These are phyloP conservation scores for Harpagoxenus sublaevis DNA, from an alignment of 2,888 invertebrate genomes.

Conservation along the genomic window DNA sequence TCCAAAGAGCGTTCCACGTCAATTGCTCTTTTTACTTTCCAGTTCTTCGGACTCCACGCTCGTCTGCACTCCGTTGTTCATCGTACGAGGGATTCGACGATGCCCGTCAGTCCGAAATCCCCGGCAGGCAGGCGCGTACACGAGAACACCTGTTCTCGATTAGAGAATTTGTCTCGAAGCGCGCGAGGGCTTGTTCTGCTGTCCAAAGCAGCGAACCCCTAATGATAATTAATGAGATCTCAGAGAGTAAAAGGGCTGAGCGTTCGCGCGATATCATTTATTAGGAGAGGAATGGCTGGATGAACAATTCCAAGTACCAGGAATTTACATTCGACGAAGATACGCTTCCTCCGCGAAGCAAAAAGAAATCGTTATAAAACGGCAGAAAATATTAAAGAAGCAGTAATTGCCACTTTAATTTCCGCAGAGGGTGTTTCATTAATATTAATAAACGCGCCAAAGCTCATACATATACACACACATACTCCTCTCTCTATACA, in stretches of 20 bases:
- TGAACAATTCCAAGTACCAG: neutral
- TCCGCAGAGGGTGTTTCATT: conserved; percentile 52
- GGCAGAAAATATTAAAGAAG: conserved; percentile 23
- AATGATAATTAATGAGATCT: conserved; percentile 44
- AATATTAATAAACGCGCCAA: conserved; percentile 53
- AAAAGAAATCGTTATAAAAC: neutral
- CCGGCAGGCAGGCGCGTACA: neutral
- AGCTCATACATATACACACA: neutral
- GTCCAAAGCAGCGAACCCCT: neutral
- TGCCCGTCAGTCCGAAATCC: conserved; percentile 6
- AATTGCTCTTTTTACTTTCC: conserved; percentile 49
- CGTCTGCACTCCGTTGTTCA: conserved; percentile 1
- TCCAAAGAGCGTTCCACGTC: conserved; percentile 48
- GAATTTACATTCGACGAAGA: neutral
- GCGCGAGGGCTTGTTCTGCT: neutral
- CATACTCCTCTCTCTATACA: neutral
- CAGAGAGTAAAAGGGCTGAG: neutral
- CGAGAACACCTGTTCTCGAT: conserved; percentile 52
- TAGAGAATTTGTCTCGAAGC: conserved; percentile 24
- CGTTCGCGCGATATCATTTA: conserved; percentile 24
- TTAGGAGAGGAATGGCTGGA: neutral
- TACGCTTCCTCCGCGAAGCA: neutral
- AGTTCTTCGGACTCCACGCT: conserved; percentile 52
- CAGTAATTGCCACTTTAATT: conserved; percentile 51
- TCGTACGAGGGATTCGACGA: conserved; percentile 12